Conservation (phyloP, 2,113 vertebrate genomes). For the Brienomyrus longianalis region DNA sequence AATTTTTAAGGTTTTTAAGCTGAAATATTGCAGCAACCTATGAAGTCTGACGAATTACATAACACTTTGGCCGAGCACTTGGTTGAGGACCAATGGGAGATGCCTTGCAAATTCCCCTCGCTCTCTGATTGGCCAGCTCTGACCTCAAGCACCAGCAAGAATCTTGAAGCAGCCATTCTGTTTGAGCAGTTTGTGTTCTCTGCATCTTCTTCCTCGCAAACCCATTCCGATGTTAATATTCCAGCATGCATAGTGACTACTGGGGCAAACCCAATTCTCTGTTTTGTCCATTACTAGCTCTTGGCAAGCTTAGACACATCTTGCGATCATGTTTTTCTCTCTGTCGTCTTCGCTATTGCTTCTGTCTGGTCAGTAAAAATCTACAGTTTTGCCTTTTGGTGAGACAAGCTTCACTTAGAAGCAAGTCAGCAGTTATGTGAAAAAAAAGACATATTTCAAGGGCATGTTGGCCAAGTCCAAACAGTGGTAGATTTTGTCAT, state of each 20-base stretch:
- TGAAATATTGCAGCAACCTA: constrained; percentile 42
- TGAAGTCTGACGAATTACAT: constrained; percentile 56
- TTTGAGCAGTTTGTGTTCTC: constrained; percentile 37
- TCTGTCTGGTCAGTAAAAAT: constrained; percentile 1
- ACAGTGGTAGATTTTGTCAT: constrained; percentile 51
- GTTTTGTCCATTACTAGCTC: not conserved
- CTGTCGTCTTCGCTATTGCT: not conserved
- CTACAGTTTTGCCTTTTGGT: not conserved
- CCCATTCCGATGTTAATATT: constrained; percentile 37
- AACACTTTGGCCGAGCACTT: constrained; percentile 45
- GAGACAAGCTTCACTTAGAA: not conserved
- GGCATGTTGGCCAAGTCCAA: constrained; percentile 45
- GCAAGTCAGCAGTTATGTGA: constrained; percentile 17
- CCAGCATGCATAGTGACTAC: constrained; percentile 34
- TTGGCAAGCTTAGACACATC: not conserved
- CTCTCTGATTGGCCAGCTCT: constrained; percentile 35
- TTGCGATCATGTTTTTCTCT: not conserved
- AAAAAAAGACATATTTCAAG: constrained; percentile 50
- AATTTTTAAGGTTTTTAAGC: constrained; percentile 26
- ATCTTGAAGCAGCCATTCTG: constrained; percentile 41
- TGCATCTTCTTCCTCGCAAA: constrained; percentile 24
- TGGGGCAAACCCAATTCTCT: constrained; percentile 22
- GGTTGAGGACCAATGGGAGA: constrained; percentile 42
- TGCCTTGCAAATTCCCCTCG: constrained; percentile 32
- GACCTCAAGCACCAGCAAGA: constrained; percentile 45